Evolutionary conservation across 2,888 invertebrate genomes (phyloP), one percentile per base, ranked within the genome.

Genomic region (Eupithecia pulchellata): DNA sequence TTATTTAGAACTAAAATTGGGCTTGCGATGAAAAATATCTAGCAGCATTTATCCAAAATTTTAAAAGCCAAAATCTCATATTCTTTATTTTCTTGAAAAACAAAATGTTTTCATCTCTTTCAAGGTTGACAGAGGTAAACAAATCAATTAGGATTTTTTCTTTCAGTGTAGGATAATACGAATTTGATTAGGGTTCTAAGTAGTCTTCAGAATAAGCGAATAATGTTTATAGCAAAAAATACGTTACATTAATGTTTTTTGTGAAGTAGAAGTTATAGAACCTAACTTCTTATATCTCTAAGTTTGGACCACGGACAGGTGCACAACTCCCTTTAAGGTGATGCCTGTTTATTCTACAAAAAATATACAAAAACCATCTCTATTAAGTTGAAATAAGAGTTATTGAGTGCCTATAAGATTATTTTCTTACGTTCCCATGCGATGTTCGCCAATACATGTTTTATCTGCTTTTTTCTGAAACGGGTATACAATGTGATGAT

Each of bases 401-500:
- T 79, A 84, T 76, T 78, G 76, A 82, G 79, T 79, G 80, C 79
- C 82, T 81, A 79, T 64, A 73, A 79, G 79, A 81, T 86, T 84
- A 86, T 87, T 86, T 85, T 84, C 86, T 83, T 86, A 82, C 84
- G 91, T 93, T 93, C 93, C 92, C 93, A 93, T 89, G 92, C 89
- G 83, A 88, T 90, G 86, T 88, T 86, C 85, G 87, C 73, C 73
- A 73, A 68, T 69, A 88, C 86, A 83, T 78, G 79, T 85, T 84
- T 87, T 89, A 88, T 90, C 85, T 84, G 85, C 83, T 85, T 39
- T 83, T 80, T 81, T 83, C 84, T 86, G 84, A 90, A 91, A 91
- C 94, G 89, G 87, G 94, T 92, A 91, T 91, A 91, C 93, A 90
- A 90, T 89, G 88, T 89, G 88, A 84, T 82, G 87, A 91, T 93